These are phyloP conservation scores for Strigamia maritima DNA, from an alignment of 2,888 invertebrate species.

Conservation along the genomic window DNA sequence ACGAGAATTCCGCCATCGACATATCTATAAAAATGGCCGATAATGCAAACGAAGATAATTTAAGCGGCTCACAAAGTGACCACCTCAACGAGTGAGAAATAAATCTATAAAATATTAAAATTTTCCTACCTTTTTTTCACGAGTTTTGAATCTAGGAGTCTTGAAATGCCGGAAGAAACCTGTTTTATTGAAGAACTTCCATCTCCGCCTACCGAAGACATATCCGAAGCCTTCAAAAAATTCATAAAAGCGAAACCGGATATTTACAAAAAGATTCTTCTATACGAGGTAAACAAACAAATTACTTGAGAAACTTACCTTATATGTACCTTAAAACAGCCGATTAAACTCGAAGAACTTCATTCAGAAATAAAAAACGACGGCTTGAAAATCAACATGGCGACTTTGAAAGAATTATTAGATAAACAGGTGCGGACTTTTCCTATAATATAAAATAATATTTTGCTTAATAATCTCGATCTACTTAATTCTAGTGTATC, in stretches of 20 bases:
- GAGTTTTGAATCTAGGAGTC: background rate
- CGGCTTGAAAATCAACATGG: constrained; percentile 55
- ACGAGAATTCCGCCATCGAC: constrained; percentile 36
- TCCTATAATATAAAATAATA: background rate
- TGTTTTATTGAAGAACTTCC: background rate
- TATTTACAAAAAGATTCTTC: constrained; percentile 54
- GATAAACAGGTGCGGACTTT: constrained; percentile 56
- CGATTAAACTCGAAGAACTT: constrained; percentile 55
- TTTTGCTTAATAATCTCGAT: too few species aligned
- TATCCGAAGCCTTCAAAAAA: constrained; percentile 45
- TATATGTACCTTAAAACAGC: background rate
- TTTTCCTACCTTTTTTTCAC: background rate
- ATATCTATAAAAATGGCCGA: constrained; percentile 30
- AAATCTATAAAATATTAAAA: background rate
- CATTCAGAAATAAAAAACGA: constrained; percentile 52
- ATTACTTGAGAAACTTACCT: constrained; percentile 40
- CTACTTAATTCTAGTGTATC: background rate
- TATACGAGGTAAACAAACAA: constrained; percentile 53
- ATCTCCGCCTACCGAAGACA: constrained; percentile 35
- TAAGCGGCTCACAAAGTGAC: background rate
- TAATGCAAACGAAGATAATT: background rate
- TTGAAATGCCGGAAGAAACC: background rate
- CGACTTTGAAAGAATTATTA: constrained; percentile 56
- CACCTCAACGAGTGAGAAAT: background rate
- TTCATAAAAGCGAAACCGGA: constrained; percentile 52